phyloP scores from a whole-genome alignment of 2,797 vertebrate genomes.

The Hoplostethus atlanticus region DNA sequence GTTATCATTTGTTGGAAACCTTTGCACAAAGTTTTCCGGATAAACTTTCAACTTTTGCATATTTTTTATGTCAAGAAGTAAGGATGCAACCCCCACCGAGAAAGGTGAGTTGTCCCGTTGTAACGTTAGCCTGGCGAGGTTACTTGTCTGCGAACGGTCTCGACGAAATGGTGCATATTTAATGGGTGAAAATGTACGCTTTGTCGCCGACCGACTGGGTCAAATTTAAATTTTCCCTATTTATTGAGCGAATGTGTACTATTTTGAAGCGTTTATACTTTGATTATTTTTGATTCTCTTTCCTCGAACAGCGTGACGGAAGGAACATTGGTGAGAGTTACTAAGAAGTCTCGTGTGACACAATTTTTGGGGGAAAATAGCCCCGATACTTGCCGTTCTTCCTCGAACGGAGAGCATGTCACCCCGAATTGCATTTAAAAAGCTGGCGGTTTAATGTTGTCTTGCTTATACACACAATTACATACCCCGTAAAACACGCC shows the following conservation, averaged over 20 bases:
- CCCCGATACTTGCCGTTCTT: conserved; percentile 37
- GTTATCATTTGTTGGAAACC: conserved; percentile 8
- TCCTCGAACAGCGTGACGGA: conserved; percentile 1
- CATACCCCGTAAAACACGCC: background rate
- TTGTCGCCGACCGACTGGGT: conserved; percentile 61
- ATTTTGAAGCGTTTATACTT: background rate
- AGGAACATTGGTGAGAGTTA: conserved; percentile 9
- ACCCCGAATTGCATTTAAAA: background rate
- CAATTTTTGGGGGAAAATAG: conserved; percentile 49
- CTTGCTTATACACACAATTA: fast-evolving
- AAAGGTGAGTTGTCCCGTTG: conserved; percentile 88
- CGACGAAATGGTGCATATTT: conserved; percentile 71
- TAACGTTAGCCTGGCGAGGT: conserved; percentile 57
- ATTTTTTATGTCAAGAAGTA: conserved; percentile 73
- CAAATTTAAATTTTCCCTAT: background rate
- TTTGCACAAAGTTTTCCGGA: conserved; percentile 41
- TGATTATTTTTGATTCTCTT: background rate
- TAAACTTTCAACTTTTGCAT: conserved; percentile 36
- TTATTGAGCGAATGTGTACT: background rate
- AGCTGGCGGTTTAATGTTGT: fast-evolving
- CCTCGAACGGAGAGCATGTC: conserved; percentile 21
- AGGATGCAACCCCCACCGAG: conserved; percentile 97
- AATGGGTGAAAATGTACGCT: conserved; percentile 65
- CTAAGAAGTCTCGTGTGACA: conserved; percentile 44
- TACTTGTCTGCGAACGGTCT: conserved; percentile 53